Evolutionary conservation across 2,113 vertebrate genomes (phyloP).

Genomic region (Pelodiscus sinensis): DNA sequence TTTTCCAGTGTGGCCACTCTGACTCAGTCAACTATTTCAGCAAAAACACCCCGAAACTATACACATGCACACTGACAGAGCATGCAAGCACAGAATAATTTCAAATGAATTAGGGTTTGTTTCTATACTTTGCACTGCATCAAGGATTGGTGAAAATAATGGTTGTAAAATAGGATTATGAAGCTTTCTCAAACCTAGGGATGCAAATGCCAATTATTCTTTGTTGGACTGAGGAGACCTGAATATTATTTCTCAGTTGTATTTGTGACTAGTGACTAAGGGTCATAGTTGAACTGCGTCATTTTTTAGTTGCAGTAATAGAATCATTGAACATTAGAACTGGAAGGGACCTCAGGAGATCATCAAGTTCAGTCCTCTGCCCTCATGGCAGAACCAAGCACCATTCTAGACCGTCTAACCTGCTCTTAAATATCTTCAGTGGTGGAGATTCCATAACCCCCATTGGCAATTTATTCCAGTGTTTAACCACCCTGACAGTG

Average conservation of each 20-base stretch:
- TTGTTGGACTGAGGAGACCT: background rate
- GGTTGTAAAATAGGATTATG: background rate
- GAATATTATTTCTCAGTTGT: background rate
- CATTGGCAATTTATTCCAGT: too few relatives aligned
- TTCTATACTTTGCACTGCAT: background rate
- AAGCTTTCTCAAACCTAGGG: accelerated
- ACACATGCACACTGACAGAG: background rate
- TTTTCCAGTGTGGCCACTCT: accelerated
- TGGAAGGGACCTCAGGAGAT: too few relatives aligned
- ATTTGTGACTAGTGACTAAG: background rate
- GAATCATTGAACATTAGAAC: too few relatives aligned
- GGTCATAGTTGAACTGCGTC: background rate
- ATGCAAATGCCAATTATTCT: background rate
- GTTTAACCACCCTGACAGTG: too few relatives aligned
- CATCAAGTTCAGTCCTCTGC: too few relatives aligned
- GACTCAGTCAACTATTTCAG: background rate
- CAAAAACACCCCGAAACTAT: accelerated
- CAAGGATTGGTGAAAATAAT: background rate
- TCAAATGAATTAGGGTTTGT: background rate
- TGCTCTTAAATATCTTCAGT: too few relatives aligned
- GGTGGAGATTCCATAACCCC: too few relatives aligned
- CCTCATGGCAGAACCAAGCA: too few relatives aligned
- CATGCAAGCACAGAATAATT: accelerated
- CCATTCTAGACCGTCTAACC: too few relatives aligned
- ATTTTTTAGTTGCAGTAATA: background rate